These are phyloP conservation scores for Heteractis magnifica DNA, from an alignment of 92 coral and sea anemone species.

Conservation along the genomic window DNA sequence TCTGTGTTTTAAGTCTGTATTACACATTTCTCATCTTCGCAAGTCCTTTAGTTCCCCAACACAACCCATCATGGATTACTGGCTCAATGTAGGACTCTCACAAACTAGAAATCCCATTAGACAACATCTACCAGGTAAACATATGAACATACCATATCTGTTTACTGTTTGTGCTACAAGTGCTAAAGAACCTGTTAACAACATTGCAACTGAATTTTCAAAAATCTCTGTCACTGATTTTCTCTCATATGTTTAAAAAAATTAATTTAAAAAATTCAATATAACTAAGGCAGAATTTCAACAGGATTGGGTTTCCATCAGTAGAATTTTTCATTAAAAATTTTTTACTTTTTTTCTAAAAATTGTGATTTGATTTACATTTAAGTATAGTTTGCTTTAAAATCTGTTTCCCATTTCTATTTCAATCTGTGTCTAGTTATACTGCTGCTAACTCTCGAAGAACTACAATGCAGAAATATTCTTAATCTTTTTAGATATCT, in stretches of 20 bases:
- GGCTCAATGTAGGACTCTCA: conserved; percentile 41
- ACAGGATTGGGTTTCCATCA: not conserved
- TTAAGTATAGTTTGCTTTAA: not conserved
- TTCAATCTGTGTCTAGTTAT: not conserved
- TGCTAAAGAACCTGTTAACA: conserved; percentile 16
- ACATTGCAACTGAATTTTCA: conserved; percentile 1
- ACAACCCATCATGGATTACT: conserved; percentile 37
- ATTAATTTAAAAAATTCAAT: not conserved
- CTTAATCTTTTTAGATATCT: not conserved
- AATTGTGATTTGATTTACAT: not conserved
- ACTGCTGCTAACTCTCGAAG: not conserved
- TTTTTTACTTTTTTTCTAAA: too few relatives aligned
- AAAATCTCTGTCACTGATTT: not conserved
- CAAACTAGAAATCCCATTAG: conserved; percentile 34
- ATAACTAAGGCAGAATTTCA: not conserved
- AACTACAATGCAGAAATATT: not conserved
- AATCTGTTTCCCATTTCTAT: not conserved
- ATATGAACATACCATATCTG: not conserved
- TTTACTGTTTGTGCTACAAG: conserved; percentile 17
- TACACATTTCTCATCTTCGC: conserved; percentile 19
- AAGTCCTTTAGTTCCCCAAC: conserved; percentile 18
- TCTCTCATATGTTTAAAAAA: not conserved
- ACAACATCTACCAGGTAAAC: conserved; percentile 42
- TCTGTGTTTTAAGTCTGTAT: conserved; percentile 17
- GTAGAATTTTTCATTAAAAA: too few relatives aligned